phyloP scores from a whole-genome alignment of 2,888 invertebrate genomes.

The Sesamia inferens region DNA sequence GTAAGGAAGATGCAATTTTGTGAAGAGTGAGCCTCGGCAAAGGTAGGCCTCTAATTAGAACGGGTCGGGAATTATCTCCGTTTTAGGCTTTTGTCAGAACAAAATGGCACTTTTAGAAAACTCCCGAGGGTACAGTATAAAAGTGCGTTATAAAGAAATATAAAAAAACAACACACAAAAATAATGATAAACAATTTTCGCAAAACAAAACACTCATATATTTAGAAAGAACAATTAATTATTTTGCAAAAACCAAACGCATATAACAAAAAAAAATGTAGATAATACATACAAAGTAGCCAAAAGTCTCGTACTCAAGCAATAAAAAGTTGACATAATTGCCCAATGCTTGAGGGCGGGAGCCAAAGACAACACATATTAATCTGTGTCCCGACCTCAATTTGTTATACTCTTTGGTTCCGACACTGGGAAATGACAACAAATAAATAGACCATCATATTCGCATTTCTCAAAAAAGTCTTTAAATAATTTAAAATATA shows the following conservation, averaged over 20 bases:
- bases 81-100: conserved; percentile 10
- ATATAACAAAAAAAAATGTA: neutral
- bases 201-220: neutral
- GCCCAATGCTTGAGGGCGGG: neutral
- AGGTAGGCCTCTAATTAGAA: conserved; percentile 44
- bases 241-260: neutral
- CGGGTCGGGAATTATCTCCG: neutral
- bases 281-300: neutral
- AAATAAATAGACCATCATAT: too few relatives aligned
- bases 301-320: neutral
- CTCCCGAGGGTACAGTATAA: neutral
- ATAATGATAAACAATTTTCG: too few relatives aligned
- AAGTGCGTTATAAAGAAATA: neutral
- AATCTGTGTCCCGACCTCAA: neutral
- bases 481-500: too few relatives aligned
- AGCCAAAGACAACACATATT: neutral
- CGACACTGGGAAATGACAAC: neutral
- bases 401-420: too few relatives aligned
- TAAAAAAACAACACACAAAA: neutral
- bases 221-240: neutral
- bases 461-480: too few relatives aligned
- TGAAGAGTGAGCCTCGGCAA: conserved; percentile 28
- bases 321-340: neutral
- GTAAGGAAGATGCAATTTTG: conserved; percentile 51
- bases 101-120: conserved; percentile 1